Evolutionary conservation across 2,888 invertebrate species (phyloP).

Genomic region (Cephus pygmeus): DNA sequence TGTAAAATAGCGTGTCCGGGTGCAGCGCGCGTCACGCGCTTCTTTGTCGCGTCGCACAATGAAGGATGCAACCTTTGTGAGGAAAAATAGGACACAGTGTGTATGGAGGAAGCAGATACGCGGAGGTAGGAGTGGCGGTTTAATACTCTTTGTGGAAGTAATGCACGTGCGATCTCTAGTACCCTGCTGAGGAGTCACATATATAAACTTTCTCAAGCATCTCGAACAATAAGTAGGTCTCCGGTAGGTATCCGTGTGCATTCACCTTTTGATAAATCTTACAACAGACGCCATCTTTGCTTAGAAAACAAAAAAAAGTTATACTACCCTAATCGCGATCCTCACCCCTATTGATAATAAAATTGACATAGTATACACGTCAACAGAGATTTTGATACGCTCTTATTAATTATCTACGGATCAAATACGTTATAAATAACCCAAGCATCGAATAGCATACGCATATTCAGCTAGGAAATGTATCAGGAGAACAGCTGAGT

Average conservation of each 20-base stretch:
- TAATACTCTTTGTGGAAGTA: conserved; percentile 42
- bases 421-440: neutral
- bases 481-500: neutral
- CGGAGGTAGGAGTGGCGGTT: conserved; percentile 35
- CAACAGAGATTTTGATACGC: neutral
- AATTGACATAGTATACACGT: neutral
- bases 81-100: conserved; percentile 44
- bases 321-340: neutral
- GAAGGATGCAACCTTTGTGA: conserved; percentile 46
- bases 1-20: conserved; percentile 28
- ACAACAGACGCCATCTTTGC: neutral
- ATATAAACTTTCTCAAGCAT: neutral
- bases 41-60: conserved; percentile 45
- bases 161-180: conserved; percentile 42
- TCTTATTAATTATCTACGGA: neutral
- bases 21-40: conserved; percentile 28
- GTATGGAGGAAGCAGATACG: conserved; percentile 21
- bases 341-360: neutral
- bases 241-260: neutral
- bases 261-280: neutral
- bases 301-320: neutral
- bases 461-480: neutral
- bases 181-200: conserved; percentile 14
- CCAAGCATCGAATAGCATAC: neutral
- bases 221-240: neutral